Evolutionary conservation across 2,113 vertebrate species (phyloP).

Genomic region (Muntiacus reevesi): DNA sequence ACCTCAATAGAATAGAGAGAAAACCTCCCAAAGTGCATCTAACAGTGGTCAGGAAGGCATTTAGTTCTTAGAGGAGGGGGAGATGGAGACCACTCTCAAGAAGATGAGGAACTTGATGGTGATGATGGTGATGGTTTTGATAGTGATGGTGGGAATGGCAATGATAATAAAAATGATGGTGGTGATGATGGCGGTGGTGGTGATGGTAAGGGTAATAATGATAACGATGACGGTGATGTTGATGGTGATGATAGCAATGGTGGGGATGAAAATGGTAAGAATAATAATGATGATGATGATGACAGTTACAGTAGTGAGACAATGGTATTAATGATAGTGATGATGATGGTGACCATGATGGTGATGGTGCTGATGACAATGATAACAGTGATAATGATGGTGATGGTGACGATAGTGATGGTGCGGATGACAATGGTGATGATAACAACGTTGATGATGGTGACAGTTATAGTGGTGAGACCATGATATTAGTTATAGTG

Average conservation of each 20-base stretch:
- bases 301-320: not conserved
- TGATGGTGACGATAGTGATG: not conserved
- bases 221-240: not conserved
- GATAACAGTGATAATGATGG: not conserved
- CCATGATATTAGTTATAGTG: no score
- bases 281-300: no score
- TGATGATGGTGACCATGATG: no score
- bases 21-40: not conserved
- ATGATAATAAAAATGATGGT: not conserved
- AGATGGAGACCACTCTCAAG: not conserved
- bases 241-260: no score
- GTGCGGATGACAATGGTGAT: not conserved
- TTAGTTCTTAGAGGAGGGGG: not conserved
- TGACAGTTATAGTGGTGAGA: no score
- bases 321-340: not conserved
- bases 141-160: not conserved
- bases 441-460: not conserved
- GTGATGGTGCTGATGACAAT: no score
- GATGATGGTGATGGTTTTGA: not conserved
- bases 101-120: not conserved
- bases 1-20: not conserved
- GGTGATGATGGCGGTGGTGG: not conserved
- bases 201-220: no score
- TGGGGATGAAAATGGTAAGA: no score
- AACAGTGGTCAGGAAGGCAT: not conserved